Evolutionary conservation across 64 coral and sea anemone genomes (phyloP).

Genomic region (Montipora foliosa): DNA sequence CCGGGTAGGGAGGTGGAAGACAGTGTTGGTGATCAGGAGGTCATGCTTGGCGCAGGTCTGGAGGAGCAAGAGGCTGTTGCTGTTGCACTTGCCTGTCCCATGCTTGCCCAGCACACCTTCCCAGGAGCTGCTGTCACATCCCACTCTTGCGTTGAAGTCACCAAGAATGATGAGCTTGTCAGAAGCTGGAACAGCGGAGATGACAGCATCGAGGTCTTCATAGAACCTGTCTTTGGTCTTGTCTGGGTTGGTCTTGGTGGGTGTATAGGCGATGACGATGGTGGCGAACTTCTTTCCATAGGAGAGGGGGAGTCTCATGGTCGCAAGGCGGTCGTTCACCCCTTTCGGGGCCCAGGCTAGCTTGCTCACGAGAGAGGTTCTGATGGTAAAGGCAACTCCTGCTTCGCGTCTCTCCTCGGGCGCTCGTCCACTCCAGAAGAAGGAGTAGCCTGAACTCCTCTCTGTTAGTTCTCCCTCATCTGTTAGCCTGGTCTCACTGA

Average conservation of each 20-base stretch:
- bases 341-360: background rate
- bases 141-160: too few relatives aligned
- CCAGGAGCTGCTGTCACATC: too few relatives aligned
- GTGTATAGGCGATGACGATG: conserved; percentile 3
- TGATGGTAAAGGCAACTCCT: background rate
- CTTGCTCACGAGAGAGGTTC: background rate
- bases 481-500: background rate
- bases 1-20: too few relatives aligned
- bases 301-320: background rate
- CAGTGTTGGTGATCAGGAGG: too few relatives aligned
- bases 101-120: too few relatives aligned
- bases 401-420: background rate
- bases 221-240: background rate
- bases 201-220: background rate
- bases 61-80: too few relatives aligned
- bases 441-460: background rate
- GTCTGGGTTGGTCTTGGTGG: background rate
- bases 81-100: too few relatives aligned
- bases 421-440: background rate
- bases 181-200: too few relatives aligned
- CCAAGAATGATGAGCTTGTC: too few relatives aligned
- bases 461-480: background rate
- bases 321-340: background rate
- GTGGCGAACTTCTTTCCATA: conserved; percentile 21
- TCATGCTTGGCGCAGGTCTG: too few relatives aligned